Evolutionary conservation across 1,140 invertebrate genomes (phyloP).

Genomic region (Littorina saxatilis): DNA sequence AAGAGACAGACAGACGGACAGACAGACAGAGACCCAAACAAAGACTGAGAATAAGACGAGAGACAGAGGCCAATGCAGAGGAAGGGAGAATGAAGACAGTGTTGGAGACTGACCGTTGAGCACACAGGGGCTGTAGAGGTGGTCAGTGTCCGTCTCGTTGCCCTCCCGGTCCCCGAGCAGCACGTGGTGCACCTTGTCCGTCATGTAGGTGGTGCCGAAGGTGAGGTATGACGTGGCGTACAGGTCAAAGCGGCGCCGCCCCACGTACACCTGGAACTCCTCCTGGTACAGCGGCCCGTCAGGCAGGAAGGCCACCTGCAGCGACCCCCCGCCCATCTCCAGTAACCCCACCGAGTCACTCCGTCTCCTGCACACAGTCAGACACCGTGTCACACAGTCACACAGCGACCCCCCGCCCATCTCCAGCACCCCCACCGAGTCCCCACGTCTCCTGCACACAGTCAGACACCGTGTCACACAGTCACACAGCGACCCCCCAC

Average conservation of each 20-base stretch:
- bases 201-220: slow-evolving; percentile 74
- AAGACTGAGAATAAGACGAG: neutral
- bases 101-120: slow-evolving; percentile 57
- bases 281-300: slow-evolving; percentile 63
- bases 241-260: slow-evolving; percentile 72
- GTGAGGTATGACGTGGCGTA: slow-evolving; percentile 77
- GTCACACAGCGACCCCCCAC: slow-evolving; percentile 75
- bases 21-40: no score
- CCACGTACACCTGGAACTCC: slow-evolving; percentile 72
- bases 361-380: slow-evolving; percentile 39
- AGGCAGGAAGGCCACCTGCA: slow-evolving; percentile 78
- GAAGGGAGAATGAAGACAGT: no score
- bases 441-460: slow-evolving; percentile 42
- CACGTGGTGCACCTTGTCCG: slow-evolving; percentile 52
- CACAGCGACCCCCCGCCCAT: slow-evolving; percentile 78
- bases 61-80: neutral
- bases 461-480: neutral
- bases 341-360: slow-evolving; percentile 73
- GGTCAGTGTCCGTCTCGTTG: neutral
- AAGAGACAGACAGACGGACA: neutral
- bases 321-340: slow-evolving; percentile 80
- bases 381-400: neutral
- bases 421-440: slow-evolving; percentile 76
- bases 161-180: neutral
- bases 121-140: slow-evolving; percentile 65